Percentiles rank a stretch among this genome's conserved stretches.
These are phyloP conservation scores for Bradypodion ventrale DNA, from an alignment of 2,797 vertebrate genomes.

Conservation along the genomic window DNA sequence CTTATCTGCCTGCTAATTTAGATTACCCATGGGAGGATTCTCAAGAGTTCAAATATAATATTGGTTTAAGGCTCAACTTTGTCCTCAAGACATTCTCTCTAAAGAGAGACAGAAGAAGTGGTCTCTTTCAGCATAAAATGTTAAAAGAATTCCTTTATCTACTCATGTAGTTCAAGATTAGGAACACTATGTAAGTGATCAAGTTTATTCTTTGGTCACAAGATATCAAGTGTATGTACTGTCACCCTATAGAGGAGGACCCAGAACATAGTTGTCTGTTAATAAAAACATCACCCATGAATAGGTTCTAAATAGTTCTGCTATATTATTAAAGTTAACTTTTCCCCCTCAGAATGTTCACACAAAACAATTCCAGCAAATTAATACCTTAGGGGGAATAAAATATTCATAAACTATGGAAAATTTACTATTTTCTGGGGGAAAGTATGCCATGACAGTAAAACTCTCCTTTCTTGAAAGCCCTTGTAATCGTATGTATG, in stretches of 20 bases:
- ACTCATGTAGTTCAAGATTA: neutral
- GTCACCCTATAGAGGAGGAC: neutral
- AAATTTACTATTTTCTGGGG: neutral
- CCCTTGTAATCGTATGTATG: neutral
- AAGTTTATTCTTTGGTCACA: slow-evolving; percentile 4
- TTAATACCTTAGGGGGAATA: slow-evolving; percentile 1
- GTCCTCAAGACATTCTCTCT: neutral
- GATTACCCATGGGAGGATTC: neutral
- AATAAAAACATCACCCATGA: no score
- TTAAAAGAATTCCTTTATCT: slow-evolving; percentile 31
- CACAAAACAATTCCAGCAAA: neutral
- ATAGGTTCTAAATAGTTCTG: no score
- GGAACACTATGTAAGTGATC: neutral
- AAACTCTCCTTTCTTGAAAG: neutral
- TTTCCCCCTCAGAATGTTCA: no score
- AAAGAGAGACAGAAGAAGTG: neutral
- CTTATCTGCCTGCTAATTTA: neutral
- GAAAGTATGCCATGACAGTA: neutral
- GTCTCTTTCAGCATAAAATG: slow-evolving; percentile 39
- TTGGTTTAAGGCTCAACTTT: neutral
- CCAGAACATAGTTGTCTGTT: no score
- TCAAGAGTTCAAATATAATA: neutral
- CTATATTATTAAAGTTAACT: no score
- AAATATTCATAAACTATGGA: neutral
- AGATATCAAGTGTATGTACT: neutral